phyloP scores from a whole-genome alignment of 2,888 invertebrate species.

The Eumacrocentrus americanus region DNA sequence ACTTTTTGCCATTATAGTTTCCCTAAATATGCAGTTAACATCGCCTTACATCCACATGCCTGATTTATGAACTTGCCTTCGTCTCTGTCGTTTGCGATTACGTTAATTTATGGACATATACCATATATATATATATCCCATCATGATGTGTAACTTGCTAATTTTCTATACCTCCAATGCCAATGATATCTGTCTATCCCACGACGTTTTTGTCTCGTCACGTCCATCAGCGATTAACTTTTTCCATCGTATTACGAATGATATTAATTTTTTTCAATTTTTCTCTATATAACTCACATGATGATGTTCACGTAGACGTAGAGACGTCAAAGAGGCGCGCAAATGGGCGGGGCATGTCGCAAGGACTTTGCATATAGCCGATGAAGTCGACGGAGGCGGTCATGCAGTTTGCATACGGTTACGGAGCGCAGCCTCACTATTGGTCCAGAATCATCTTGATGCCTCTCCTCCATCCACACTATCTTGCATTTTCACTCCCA shows the following conservation, averaged over 20 bases:
- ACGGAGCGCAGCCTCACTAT: conserved; percentile 52
- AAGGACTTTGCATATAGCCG: conserved; percentile 57
- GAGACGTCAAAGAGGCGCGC: neutral
- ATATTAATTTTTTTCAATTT: too few relatives aligned
- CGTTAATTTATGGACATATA: conserved; percentile 23
- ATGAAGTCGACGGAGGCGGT: conserved; percentile 51
- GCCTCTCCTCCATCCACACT: conserved; percentile 38
- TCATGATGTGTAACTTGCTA: neutral
- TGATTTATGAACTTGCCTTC: conserved; percentile 35
- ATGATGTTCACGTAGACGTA: neutral
- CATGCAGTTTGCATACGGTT: conserved; percentile 58
- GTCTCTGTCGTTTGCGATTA: conserved; percentile 28
- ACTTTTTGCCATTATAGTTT: conserved; percentile 52
- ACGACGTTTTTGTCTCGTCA: conserved; percentile 1
- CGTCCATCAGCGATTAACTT: neutral
- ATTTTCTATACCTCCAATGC: too few relatives aligned
- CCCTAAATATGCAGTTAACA: conserved; percentile 49
- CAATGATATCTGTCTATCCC: too few relatives aligned
- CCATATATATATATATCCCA: conserved; percentile 12
- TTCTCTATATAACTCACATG: too few relatives aligned
- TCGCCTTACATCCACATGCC: conserved; percentile 26
- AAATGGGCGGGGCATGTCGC: conserved; percentile 54
- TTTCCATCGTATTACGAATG: neutral
- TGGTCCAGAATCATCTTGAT: conserved; percentile 54
- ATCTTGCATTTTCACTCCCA: conserved; percentile 38